Percentiles rank a stretch among this genome's conserved stretches.
phyloP scores from a whole-genome alignment of 2,113 vertebrate species.

The Ictalurus furcatus region DNA sequence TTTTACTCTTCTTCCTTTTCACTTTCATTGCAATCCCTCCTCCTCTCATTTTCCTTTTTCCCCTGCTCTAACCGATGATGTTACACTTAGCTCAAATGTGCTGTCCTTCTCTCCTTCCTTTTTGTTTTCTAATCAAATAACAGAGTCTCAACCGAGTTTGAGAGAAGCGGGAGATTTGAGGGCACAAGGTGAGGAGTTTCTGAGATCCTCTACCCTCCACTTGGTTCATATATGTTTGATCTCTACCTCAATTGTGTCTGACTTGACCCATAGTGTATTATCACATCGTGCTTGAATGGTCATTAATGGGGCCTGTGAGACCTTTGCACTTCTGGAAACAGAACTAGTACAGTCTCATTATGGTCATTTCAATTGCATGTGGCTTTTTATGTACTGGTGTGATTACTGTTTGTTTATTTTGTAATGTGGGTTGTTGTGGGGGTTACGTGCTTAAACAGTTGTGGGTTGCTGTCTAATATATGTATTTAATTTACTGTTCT shows the following conservation, averaged over 20 bases:
- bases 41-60: not conserved
- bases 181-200: constrained; percentile 95
- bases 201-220: constrained; percentile 20
- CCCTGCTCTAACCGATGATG: constrained; percentile 13
- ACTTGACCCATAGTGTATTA: not conserved
- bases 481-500: not conserved
- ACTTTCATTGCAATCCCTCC: not conserved
- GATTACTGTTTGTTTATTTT: not conserved
- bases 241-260: not conserved
- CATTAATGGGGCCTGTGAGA: not conserved
- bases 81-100: constrained; percentile 41
- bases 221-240: not conserved
- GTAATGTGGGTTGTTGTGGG: not conserved
- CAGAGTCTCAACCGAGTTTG: constrained; percentile 95
- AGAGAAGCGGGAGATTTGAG: constrained; percentile 99
- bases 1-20: not conserved
- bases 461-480: not conserved
- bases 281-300: not conserved
- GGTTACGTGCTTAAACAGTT: constrained; percentile 9
- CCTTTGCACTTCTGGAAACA: not conserved
- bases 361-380: constrained; percentile 8
- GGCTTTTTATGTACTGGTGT: not conserved
- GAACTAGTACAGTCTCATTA: not conserved
- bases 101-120: constrained; percentile 65
- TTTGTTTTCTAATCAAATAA: constrained; percentile 76